phyloP scores from a whole-genome alignment of 2,113 vertebrate genomes.

The Lagenorhynchus albirostris region DNA sequence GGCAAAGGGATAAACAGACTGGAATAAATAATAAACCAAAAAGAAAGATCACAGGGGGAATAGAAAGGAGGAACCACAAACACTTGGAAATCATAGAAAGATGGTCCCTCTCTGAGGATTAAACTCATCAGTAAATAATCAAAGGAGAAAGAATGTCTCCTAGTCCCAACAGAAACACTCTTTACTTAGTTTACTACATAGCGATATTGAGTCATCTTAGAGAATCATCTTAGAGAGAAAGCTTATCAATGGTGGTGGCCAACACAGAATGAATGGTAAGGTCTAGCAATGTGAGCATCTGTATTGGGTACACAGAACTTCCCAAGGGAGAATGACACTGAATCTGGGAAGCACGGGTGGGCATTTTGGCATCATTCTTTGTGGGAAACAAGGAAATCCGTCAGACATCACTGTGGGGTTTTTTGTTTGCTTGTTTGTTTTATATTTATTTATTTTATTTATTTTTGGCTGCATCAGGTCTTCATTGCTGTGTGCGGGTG shows the following conservation, averaged over 20 bases:
- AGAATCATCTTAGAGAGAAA: neutral
- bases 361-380: neutral
- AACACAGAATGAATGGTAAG: neutral
- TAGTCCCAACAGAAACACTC: neutral
- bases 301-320: neutral
- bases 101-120: neutral
- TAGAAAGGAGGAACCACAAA: neutral
- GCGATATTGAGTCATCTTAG: neutral
- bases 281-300: neutral
- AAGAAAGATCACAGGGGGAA: neutral
- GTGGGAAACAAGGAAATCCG: neutral
- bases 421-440: too few species aligned
- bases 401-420: neutral
- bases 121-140: neutral
- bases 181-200: neutral
- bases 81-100: neutral
- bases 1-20: neutral
- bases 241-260: neutral
- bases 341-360: neutral
- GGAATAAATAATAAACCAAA: neutral
- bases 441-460: too few species aligned
- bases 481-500: too few species aligned
- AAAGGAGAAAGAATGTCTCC: neutral
- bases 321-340: neutral
- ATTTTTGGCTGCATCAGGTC: too few species aligned